Conservation (phyloP, 2,113 vertebrate species). For the Cebidichthys violaceus region DNA sequence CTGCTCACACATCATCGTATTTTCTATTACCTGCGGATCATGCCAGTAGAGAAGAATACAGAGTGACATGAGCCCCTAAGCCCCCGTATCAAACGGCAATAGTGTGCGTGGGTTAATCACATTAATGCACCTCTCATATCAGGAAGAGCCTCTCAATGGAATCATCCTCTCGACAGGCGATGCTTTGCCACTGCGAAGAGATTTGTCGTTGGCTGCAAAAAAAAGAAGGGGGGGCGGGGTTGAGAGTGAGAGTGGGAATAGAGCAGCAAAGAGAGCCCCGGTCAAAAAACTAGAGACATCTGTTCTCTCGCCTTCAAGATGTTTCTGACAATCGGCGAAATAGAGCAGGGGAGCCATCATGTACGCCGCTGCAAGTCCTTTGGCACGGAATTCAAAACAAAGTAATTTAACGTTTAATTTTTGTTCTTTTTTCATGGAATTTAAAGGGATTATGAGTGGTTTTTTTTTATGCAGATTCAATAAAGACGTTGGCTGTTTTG, state of each 20-base stretch:
- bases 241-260: constrained; percentile 44
- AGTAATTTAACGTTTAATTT: constrained; percentile 20
- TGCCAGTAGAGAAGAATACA: constrained; percentile 57
- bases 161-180: constrained; percentile 73
- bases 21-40: constrained; percentile 66
- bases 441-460: constrained; percentile 27
- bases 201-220: constrained; percentile 55
- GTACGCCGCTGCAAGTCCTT: not conserved
- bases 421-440: constrained; percentile 1
- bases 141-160: constrained; percentile 74
- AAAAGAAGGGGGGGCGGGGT: no score
- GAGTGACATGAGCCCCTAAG: constrained; percentile 61
- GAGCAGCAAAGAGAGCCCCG: constrained; percentile 38
- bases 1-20: constrained; percentile 21
- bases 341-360: constrained; percentile 33
- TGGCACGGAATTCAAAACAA: constrained; percentile 25
- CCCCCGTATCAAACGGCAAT: constrained; percentile 62
- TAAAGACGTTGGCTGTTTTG: constrained; percentile 5
- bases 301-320: constrained; percentile 47
- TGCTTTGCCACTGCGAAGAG: constrained; percentile 67
- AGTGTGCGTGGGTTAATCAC: constrained; percentile 76
- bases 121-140: constrained; percentile 77
- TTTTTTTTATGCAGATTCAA: constrained; percentile 36
- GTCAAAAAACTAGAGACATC: constrained; percentile 63
- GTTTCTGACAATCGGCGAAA: constrained; percentile 55